Percentiles rank a stretch among this genome's conserved stretches.
phyloP scores from a whole-genome alignment of 2,797 vertebrate species.

The Galago senegalensis region DNA sequence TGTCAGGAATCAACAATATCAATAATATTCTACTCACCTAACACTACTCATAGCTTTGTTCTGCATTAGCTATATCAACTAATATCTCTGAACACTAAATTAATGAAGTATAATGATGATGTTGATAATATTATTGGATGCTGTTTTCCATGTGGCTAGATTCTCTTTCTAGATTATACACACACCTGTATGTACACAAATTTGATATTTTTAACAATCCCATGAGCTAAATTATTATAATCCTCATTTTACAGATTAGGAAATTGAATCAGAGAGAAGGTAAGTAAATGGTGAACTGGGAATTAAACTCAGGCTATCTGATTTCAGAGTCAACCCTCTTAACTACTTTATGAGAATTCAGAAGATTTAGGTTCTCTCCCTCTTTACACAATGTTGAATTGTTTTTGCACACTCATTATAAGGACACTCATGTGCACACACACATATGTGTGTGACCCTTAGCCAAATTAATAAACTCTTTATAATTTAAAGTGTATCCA shows the following conservation, averaged over 20 bases:
- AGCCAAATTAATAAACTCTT: background rate
- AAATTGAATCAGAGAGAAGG: background rate
- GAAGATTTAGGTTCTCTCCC: background rate
- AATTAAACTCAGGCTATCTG: background rate
- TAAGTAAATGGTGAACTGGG: background rate
- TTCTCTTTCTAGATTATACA: background rate
- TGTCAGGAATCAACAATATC: background rate
- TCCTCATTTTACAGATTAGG: background rate
- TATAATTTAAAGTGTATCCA: background rate
- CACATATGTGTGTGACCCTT: background rate
- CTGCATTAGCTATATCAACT: background rate
- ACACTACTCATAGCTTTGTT: background rate
- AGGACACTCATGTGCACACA: background rate
- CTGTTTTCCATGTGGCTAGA: background rate
- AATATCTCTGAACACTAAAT: background rate
- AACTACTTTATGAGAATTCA: background rate
- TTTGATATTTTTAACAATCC: background rate
- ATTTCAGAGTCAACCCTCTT: background rate
- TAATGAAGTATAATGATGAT: background rate
- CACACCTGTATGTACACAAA: background rate
- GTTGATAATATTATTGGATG: background rate
- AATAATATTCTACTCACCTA: background rate
- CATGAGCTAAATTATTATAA: background rate
- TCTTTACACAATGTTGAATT: background rate
- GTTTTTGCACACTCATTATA: conserved; percentile 12